These are phyloP conservation scores for Cataglyphis altisquamis DNA, from an alignment of 2,888 invertebrate species.

Conservation along the genomic window DNA sequence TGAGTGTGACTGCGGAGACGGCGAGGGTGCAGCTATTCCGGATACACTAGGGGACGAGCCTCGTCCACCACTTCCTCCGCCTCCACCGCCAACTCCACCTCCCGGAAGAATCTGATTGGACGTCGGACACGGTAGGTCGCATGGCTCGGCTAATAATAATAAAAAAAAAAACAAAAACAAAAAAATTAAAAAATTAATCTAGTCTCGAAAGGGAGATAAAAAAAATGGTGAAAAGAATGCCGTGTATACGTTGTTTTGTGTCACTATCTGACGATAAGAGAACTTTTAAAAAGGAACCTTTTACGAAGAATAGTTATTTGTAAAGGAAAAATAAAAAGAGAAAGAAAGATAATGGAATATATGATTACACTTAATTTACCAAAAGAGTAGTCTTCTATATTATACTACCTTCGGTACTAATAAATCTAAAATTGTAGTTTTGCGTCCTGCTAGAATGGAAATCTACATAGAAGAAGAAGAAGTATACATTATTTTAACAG, in stretches of 20 bases:
- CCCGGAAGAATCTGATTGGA: conserved; percentile 83
- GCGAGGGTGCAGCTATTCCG: conserved; percentile 84
- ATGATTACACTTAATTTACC: neutral
- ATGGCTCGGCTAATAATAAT: conserved; percentile 90
- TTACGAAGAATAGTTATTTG: neutral
- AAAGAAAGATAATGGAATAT: neutral
- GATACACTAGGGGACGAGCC: conserved; percentile 86
- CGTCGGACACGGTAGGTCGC: conserved; percentile 92
- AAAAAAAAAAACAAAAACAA: neutral
- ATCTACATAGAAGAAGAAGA: neutral
- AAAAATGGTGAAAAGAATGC: neutral
- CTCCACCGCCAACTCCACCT: conserved; percentile 86
- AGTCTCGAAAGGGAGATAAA: neutral
- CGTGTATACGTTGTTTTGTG: neutral
- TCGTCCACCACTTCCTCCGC: conserved; percentile 88
- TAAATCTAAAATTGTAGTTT: neutral
- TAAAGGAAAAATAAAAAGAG: neutral
- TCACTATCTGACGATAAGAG: neutral
- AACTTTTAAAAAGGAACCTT: neutral
- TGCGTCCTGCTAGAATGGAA: neutral
- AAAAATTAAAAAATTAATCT: neutral
- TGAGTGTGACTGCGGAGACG: conserved; percentile 89
- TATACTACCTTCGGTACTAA: neutral
- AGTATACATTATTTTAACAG: neutral
- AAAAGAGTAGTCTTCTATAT: neutral